phyloP scores from a whole-genome alignment of 53 echinoderm and acorn worm species.

The Arbacia lixula region DNA sequence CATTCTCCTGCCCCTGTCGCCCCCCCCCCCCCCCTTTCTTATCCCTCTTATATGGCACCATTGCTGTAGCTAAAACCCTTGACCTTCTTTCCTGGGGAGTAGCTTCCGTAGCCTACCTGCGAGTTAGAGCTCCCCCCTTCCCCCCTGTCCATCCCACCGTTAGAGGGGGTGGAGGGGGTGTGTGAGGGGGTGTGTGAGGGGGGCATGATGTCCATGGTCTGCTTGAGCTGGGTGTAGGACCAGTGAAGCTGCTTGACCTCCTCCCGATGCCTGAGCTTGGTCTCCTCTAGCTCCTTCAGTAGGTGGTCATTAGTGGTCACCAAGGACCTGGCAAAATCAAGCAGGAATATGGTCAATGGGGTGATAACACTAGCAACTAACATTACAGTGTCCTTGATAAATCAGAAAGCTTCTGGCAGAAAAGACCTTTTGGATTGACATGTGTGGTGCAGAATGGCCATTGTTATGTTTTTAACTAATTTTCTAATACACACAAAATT shows the following conservation, averaged over 20 bases:
- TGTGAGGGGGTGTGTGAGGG: not conserved
- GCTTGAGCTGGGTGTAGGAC: slow-evolving; percentile 94
- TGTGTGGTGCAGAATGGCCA: too few species aligned
- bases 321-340: slow-evolving; percentile 78
- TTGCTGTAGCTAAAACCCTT: slow-evolving; percentile 38
- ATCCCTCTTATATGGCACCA: slow-evolving; percentile 11
- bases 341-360: too few species aligned
- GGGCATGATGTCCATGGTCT: slow-evolving; percentile 70
- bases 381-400: too few species aligned
- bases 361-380: too few species aligned
- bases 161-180: not conserved
- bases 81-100: slow-evolving; percentile 7
- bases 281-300: slow-evolving; percentile 90
- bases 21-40: too few species aligned
- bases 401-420: too few species aligned
- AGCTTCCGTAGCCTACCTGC: not conserved
- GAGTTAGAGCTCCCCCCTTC: not conserved
- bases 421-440: too few species aligned
- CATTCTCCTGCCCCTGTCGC: not conserved
- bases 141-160: not conserved
- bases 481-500: too few species aligned
- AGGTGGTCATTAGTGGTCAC: slow-evolving; percentile 98
- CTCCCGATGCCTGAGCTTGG: slow-evolving; percentile 84
- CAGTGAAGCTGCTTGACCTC: slow-evolving; percentile 97
- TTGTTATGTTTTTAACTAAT: too few species aligned